Evolutionary conservation across 2,113 vertebrate genomes (phyloP).

Genomic region (Gadus chalcogrammus): DNA sequence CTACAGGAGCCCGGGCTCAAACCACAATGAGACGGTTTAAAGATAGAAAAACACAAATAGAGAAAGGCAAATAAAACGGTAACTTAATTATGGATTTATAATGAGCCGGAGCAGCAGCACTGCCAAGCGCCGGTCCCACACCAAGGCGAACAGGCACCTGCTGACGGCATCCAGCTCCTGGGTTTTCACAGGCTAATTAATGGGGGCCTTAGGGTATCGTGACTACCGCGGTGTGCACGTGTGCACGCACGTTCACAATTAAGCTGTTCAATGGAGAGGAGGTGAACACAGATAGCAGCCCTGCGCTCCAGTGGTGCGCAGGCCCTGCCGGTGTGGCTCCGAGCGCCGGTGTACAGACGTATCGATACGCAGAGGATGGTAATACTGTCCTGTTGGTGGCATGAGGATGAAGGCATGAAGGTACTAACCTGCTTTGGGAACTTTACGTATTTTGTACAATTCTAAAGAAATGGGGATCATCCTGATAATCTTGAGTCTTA

Average conservation of each 20-base stretch:
- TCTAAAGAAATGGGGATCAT: no score
- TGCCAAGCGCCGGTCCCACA: constrained; percentile 71
- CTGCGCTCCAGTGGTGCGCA: no score
- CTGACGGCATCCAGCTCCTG: constrained; percentile 68
- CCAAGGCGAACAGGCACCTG: constrained; percentile 74
- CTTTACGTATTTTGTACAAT: no score
- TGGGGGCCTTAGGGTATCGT: constrained; percentile 77
- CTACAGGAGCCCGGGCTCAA: not conserved
- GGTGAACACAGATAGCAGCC: constrained; percentile 30
- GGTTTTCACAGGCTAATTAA: constrained; percentile 80
- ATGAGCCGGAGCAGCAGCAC: constrained; percentile 62
- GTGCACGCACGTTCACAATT: constrained; percentile 68
- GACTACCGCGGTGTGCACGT: constrained; percentile 63
- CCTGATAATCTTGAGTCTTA: no score
- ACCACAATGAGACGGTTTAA: constrained; percentile 51
- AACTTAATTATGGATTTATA: constrained; percentile 73
- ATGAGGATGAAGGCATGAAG: no score
- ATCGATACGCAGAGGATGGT: no score
- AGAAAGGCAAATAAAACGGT: constrained; percentile 66
- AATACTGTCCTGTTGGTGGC: no score
- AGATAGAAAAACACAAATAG: constrained; percentile 61
- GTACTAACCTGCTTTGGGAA: no score
- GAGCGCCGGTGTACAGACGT: no score
- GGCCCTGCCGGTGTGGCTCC: no score
- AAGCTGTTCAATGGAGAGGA: constrained; percentile 69